Conservation (phyloP, 2,888 invertebrate species). For the Cerastis leucographa region DNA sequence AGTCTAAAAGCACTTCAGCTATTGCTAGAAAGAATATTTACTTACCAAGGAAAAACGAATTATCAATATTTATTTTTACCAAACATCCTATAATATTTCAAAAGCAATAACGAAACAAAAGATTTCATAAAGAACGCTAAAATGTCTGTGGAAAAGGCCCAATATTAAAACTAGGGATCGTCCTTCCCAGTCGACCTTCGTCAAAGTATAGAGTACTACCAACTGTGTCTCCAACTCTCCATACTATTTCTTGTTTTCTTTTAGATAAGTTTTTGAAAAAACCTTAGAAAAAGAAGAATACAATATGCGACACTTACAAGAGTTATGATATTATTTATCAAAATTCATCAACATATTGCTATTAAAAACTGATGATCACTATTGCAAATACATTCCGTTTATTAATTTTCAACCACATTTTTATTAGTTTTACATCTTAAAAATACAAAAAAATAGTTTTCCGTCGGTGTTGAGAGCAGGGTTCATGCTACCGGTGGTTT, state of each 20-base stretch:
- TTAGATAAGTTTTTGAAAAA: rapidly evolving
- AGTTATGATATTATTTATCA: not conserved
- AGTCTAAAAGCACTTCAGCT: not conserved
- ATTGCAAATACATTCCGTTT: not conserved
- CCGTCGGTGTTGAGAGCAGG: too few relatives aligned
- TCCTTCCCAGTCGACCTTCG: constrained; percentile 1
- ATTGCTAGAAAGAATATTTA: not conserved
- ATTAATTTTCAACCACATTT: too few relatives aligned
- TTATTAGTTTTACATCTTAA: too few relatives aligned
- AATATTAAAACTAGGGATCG: constrained; percentile 13
- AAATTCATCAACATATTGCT: not conserved
- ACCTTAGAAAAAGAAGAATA: too few relatives aligned
- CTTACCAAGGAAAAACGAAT: not conserved
- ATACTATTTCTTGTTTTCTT: not conserved
- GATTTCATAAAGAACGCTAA: constrained; percentile 1
- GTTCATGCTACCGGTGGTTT: too few relatives aligned
- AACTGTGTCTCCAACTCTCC: not conserved
- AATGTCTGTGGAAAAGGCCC: not conserved
- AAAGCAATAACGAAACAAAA: constrained; percentile 29
- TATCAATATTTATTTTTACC: constrained; percentile 21
- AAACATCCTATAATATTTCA: constrained; percentile 13
- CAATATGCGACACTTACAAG: not conserved
- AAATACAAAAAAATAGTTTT: too few relatives aligned
- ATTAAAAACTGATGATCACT: not conserved
- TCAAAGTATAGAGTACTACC: not conserved